Percentiles rank a stretch among this genome's conserved stretches.
Conservation (phyloP, 2,888 invertebrate species). For the Pachliopta kotzebuea region DNA sequence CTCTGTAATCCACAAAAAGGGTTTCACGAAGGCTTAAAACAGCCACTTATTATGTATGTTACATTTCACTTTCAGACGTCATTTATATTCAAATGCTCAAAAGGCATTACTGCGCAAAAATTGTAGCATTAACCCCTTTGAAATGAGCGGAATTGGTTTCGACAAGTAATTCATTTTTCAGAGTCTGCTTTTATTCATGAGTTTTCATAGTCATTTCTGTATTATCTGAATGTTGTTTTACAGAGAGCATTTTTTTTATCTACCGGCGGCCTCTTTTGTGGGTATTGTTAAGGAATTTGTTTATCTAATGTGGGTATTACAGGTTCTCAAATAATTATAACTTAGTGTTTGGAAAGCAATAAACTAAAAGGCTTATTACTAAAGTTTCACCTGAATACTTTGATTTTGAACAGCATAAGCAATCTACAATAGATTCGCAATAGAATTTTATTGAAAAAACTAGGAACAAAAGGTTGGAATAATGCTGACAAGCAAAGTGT, state of each 20-base stretch:
- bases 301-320: too few species aligned
- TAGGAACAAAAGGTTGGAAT: too few species aligned
- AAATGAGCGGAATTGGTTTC: slow-evolving; percentile 69
- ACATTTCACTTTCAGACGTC: slow-evolving; percentile 81
- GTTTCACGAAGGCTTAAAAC: slow-evolving; percentile 78
- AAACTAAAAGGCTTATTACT: neutral
- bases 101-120: slow-evolving; percentile 79
- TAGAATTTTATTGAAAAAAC: too few species aligned
- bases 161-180: slow-evolving; percentile 55
- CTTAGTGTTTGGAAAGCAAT: too few species aligned
- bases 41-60: slow-evolving; percentile 81
- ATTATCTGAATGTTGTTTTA: slow-evolving; percentile 17
- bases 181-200: slow-evolving; percentile 41
- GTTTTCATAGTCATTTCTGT: slow-evolving; percentile 25
- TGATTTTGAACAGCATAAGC: too few species aligned
- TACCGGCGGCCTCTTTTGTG: too few species aligned
- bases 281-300: too few species aligned
- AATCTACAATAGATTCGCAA: too few species aligned
- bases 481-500: too few species aligned
- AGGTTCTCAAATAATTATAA: too few species aligned
- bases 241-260: too few species aligned
- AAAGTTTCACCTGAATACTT: neutral
- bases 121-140: slow-evolving; percentile 75
- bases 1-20: slow-evolving; percentile 76
- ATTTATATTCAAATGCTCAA: slow-evolving; percentile 81